Conservation (phyloP, 1,140 invertebrate species). For the Neodiprion pinetum region DNA sequence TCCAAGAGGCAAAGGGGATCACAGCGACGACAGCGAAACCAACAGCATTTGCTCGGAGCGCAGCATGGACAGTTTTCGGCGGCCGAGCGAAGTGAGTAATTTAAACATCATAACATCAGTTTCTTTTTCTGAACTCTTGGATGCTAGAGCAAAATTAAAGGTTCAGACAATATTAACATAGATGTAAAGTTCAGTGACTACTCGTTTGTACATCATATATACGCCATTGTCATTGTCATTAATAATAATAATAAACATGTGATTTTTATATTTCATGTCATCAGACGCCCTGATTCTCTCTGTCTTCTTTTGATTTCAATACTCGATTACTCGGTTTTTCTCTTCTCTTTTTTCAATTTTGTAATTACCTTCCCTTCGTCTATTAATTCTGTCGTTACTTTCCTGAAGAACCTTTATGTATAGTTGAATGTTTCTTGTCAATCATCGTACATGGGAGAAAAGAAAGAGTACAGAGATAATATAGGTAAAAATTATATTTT, state of each 20-base stretch:
- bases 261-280: background rate
- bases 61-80: conserved; percentile 83
- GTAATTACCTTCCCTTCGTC: conserved; percentile 25
- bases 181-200: background rate
- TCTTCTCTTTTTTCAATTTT: conserved; percentile 28
- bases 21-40: conserved; percentile 92
- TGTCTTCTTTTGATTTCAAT: conserved; percentile 9
- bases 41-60: conserved; percentile 94
- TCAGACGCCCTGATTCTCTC: background rate
- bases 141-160: background rate
- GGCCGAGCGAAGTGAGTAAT: conserved; percentile 80
- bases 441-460: no score
- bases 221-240: no score
- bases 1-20: conserved; percentile 68
- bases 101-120: background rate
- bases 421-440: no score
- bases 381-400: conserved; percentile 15
- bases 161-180: conserved; percentile 11
- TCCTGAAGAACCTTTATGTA: no score
- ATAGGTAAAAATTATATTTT: background rate
- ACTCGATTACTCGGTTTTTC: conserved; percentile 23
- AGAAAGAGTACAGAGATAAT: no score
- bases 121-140: background rate
- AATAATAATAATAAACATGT: background rate
- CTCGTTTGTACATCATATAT: background rate